Evolutionary conservation across 2,888 invertebrate genomes (phyloP).

Genomic region (Protodeltote pygarga): DNA sequence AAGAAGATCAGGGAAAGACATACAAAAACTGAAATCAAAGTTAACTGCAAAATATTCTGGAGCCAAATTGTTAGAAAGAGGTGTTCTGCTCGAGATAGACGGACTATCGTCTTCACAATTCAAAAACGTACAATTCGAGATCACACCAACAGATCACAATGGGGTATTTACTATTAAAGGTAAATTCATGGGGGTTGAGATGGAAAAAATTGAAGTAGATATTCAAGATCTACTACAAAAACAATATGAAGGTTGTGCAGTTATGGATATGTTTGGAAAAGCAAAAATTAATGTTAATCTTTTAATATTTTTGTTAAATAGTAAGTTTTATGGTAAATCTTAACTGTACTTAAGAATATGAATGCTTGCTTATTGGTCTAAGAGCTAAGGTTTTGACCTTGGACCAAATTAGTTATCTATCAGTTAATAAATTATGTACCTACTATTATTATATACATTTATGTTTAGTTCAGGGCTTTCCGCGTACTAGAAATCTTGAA

Average conservation of each 20-base stretch:
- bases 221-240: slow-evolving; percentile 91
- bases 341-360: slow-evolving; percentile 27
- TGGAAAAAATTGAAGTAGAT: slow-evolving; percentile 91
- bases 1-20: slow-evolving; percentile 77
- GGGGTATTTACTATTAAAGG: slow-evolving; percentile 91
- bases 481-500: too few relatives aligned
- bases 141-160: slow-evolving; percentile 88
- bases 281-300: slow-evolving; percentile 93
- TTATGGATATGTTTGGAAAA: slow-evolving; percentile 93
- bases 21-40: slow-evolving; percentile 87
- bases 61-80: slow-evolving; percentile 90
- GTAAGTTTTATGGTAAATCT: slow-evolving; percentile 91
- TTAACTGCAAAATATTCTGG: slow-evolving; percentile 89
- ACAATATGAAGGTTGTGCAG: slow-evolving; percentile 91
- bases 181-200: slow-evolving; percentile 92
- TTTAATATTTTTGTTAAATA: slow-evolving; percentile 90
- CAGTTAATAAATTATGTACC: too few relatives aligned
- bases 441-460: too few relatives aligned
- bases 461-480: too few relatives aligned
- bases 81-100: slow-evolving; percentile 90
- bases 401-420: too few relatives aligned
- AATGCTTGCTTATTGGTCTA: not conserved
- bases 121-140: slow-evolving; percentile 92
- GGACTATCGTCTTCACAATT: slow-evolving; percentile 89
- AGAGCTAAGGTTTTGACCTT: too few relatives aligned